Evolutionary conservation across 2,888 invertebrate genomes (phyloP).

Genomic region (Mythimna ferrago): DNA sequence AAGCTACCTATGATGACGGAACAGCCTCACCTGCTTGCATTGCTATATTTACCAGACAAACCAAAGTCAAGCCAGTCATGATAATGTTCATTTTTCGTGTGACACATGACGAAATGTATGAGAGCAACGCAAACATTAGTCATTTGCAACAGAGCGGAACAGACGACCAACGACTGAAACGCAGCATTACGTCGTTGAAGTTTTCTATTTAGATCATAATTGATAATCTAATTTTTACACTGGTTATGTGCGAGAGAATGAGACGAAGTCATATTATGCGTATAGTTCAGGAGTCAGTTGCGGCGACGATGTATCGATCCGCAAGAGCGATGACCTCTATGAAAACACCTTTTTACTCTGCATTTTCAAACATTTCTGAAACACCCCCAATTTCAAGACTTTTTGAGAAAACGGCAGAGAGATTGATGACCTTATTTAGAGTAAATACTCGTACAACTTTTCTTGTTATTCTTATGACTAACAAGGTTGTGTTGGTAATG

Average conservation of each 20-base stretch:
- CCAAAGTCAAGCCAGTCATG: slow-evolving; percentile 68
- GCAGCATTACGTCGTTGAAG: slow-evolving; percentile 29
- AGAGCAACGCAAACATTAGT: slow-evolving; percentile 65
- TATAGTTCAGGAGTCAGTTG: slow-evolving; percentile 57
- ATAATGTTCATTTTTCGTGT: slow-evolving; percentile 65
- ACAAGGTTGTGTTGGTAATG: slow-evolving; percentile 34
- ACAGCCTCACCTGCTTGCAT: slow-evolving; percentile 68
- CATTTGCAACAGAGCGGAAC: slow-evolving; percentile 52
- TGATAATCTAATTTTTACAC: slow-evolving; percentile 68
- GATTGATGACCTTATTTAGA: slow-evolving; percentile 4
- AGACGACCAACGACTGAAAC: slow-evolving; percentile 36
- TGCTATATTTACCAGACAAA: slow-evolving; percentile 65
- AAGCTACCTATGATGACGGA: slow-evolving; percentile 43
- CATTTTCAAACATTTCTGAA: slow-evolving; percentile 21
- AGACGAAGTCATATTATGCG: slow-evolving; percentile 61
- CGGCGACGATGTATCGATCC: slow-evolving; percentile 69
- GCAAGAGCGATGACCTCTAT: slow-evolving; percentile 69
- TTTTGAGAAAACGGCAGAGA: not conserved
- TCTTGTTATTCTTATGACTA: slow-evolving; percentile 33
- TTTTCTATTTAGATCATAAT: slow-evolving; percentile 42
- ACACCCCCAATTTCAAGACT: not conserved
- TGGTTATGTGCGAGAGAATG: slow-evolving; percentile 56
- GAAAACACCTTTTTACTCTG: slow-evolving; percentile 36
- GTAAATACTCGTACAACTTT: not conserved
- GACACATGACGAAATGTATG: slow-evolving; percentile 69